These are phyloP conservation scores for Phymatocera aterrima DNA, from an alignment of 2,888 invertebrate species.

Conservation along the genomic window DNA sequence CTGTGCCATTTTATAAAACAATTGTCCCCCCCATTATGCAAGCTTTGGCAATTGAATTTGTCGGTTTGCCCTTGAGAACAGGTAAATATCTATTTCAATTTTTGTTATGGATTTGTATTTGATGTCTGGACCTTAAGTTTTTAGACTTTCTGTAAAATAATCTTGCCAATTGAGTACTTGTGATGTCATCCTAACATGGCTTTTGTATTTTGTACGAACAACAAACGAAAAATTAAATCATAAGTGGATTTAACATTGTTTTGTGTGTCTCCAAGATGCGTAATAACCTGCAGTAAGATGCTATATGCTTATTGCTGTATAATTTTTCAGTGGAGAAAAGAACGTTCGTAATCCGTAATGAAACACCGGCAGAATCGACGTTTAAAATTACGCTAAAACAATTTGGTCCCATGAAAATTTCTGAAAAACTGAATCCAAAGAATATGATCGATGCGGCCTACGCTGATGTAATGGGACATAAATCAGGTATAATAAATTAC, in stretches of 20 bases:
- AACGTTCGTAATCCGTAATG: conserved; percentile 71
- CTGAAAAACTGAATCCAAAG: conserved; percentile 16
- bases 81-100: conserved; percentile 53
- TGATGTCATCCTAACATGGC: too few species aligned
- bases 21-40: conserved; percentile 47
- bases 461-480: conserved; percentile 51
- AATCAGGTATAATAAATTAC: conserved; percentile 48
- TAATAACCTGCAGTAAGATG: too few species aligned
- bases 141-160: not conserved
- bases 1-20: conserved; percentile 46
- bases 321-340: conserved; percentile 61
- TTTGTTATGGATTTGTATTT: not conserved
- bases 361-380: conserved; percentile 65
- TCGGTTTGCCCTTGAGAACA: conserved; percentile 57
- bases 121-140: not conserved
- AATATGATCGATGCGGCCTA: conserved; percentile 51
- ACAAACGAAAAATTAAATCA: too few species aligned
- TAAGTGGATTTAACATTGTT: too few species aligned
- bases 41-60: conserved; percentile 55
- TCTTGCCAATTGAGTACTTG: not conserved
- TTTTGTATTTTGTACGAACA: too few species aligned
- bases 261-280: too few species aligned
- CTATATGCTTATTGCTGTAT: not conserved
- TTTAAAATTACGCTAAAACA: conserved; percentile 63
- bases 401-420: conserved; percentile 57